These are phyloP conservation scores for Pongo abelii DNA, from an alignment of 2,113 vertebrate genomes.

Conservation along the genomic window DNA sequence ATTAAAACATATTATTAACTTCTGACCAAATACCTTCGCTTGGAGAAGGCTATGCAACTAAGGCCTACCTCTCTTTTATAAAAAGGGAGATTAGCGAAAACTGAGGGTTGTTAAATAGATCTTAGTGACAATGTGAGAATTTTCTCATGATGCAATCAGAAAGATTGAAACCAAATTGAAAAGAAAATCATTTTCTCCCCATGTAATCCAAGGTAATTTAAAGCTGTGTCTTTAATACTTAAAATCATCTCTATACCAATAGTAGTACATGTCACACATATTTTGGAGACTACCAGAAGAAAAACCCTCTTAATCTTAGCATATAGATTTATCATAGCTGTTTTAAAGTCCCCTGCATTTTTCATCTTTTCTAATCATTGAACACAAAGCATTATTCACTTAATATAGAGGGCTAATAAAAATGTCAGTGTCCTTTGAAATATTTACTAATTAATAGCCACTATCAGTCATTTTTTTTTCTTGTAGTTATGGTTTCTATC, in stretches of 20 bases:
- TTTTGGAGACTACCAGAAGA: neutral
- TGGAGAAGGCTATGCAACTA: neutral
- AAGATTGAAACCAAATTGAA: neutral
- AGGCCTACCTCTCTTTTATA: neutral
- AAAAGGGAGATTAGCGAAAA: neutral
- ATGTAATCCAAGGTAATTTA: neutral
- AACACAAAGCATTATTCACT: neutral
- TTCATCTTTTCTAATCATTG: neutral
- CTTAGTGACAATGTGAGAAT: neutral
- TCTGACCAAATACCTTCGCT: neutral
- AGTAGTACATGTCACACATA: neutral
- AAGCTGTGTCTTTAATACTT: neutral
- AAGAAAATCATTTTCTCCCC: constrained; percentile 7
- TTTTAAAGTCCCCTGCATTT: neutral
- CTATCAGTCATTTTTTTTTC: neutral
- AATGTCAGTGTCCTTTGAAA: neutral
- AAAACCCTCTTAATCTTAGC: neutral
- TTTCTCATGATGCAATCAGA: neutral
- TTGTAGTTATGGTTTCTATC: neutral
- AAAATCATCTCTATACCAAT: neutral
- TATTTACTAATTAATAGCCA: neutral
- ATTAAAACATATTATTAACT: neutral
- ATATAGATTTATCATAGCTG: neutral
- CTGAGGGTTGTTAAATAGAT: neutral
- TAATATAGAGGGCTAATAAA: neutral